These are phyloP conservation scores for Microlaimidae sp. DNA, from an alignment of 2,888 invertebrate species.

Conservation along the genomic window DNA sequence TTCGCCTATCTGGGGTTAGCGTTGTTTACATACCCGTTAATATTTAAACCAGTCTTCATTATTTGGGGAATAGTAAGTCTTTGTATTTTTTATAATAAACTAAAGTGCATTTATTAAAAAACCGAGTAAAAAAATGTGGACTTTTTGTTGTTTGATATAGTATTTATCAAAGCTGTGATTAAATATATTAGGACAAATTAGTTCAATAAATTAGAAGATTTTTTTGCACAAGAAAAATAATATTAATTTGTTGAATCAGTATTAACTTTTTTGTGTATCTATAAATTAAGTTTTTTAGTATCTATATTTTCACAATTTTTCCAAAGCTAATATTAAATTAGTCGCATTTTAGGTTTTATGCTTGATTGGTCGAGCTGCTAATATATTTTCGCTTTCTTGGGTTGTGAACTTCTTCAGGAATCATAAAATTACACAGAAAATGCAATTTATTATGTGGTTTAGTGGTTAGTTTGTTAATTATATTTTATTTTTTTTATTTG, in stretches of 20 bases:
- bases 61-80: conserved; percentile 65
- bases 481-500: background rate
- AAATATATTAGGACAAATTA: background rate
- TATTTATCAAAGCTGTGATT: background rate
- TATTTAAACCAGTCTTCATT: conserved; percentile 68
- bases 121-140: background rate
- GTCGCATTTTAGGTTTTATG: conserved; percentile 50
- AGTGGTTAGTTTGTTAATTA: conserved; percentile 54
- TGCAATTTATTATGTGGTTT: conserved; percentile 99
- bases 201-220: too few relatives aligned
- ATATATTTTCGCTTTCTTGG: conserved; percentile 83
- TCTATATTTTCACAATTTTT: too few relatives aligned
- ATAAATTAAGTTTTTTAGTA: too few relatives aligned
- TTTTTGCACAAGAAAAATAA: too few relatives aligned
- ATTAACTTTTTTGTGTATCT: too few relatives aligned
- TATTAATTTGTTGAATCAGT: too few relatives aligned
- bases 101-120: too few relatives aligned
- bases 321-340: conserved; percentile 2
- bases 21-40: conserved; percentile 79
- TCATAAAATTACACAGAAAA: conserved; percentile 92
- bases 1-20: conserved; percentile 92
- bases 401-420: conserved; percentile 87
- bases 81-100: background rate
- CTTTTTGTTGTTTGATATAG: background rate
- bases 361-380: conserved; percentile 77